Base-by-base conservation (phyloP, 2,113 vertebrate species). In the Cisticola juncidis region DNA sequence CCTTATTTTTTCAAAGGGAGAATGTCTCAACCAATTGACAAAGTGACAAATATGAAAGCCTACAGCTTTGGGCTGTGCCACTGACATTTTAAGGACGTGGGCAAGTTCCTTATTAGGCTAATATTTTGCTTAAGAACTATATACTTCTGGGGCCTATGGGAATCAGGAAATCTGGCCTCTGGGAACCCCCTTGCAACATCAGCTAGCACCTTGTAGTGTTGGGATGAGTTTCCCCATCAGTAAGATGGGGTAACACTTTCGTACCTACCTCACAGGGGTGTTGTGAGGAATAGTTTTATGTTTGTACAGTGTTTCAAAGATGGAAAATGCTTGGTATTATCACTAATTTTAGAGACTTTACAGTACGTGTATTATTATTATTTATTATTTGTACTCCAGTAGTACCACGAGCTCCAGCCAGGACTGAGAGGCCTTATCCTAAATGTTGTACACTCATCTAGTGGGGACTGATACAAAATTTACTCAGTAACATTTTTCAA, bases 271-370 rank as follows among this genome's bases (percentile, higher is more conserved):
- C 95, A 96, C 93, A 95, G 89, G 95, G 91, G 35, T 95, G 95
- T 97, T 95, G 96, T 97, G 96, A 96, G 96, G 95, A 95, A 85
- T 80, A 95, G 54, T 94, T 89, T 92, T 86, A 82, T 61, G 93
- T 85, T 87, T 92, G 84, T 95, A 92, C 61, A 95, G 78, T 82
- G 66, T 87, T 94, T 95, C 68, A 80, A 23, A 94, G 90, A 92
- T 73, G 79, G 62, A 82, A 94, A 93, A 77, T 88, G 42, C 50
- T 95, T 90, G 76, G 64, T 91, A 81, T 82, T 90, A 91, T 80
- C 7, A 2, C 62, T 48, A 78, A 94, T 85, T 90, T 88, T 92
- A 94, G 93, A 96, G 81, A 93, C 33, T 90, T 95, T 95, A 90
- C 70, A 87, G 66, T 69, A 92, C 62, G n/a, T 42, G 57, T 81